Evolutionary conservation across 2,113 vertebrate species (phyloP).

Genomic region (Apeltes quadracus): DNA sequence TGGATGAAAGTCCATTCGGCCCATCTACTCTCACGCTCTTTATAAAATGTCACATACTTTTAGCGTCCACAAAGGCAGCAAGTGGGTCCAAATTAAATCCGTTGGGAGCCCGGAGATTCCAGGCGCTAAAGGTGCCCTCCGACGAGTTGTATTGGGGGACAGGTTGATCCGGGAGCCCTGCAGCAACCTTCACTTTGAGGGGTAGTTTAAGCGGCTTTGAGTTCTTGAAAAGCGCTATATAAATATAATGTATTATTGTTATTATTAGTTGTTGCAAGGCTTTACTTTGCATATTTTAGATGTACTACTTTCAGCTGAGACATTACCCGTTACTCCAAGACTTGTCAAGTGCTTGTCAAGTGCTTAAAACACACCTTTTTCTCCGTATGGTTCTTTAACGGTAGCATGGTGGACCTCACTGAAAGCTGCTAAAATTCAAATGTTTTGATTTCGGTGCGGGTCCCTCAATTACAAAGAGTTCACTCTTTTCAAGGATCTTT

Average conservation of each 20-base stretch:
- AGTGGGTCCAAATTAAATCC: not conserved
- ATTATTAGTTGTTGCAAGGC: slow-evolving; percentile 1
- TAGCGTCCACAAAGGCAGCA: not conserved
- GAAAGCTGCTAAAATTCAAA: slow-evolving; percentile 30
- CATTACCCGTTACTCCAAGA: slow-evolving; percentile 2
- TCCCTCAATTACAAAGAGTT: slow-evolving; percentile 24
- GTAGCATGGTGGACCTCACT: slow-evolving; percentile 18
- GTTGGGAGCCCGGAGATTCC: not conserved
- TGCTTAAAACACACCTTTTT: slow-evolving; percentile 25
- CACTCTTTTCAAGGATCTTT: slow-evolving; percentile 10
- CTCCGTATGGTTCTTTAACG: slow-evolving; percentile 20
- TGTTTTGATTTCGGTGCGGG: slow-evolving; percentile 16
- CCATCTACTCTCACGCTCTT: not conserved
- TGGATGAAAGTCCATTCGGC: not conserved
- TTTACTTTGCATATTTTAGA: slow-evolving; percentile 3
- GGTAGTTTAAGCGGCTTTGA: no score
- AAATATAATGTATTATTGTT: no score
- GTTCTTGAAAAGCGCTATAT: no score
- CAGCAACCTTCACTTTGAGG: not conserved
- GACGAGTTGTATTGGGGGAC: not conserved
- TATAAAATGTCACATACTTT: not conserved
- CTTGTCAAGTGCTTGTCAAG: slow-evolving; percentile 3
- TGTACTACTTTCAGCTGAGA: not conserved
- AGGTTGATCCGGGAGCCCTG: not conserved
- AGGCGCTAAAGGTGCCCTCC: not conserved